Base-by-base conservation (phyloP, 1,140 invertebrate species). In the Brachionus angularis region DNA sequence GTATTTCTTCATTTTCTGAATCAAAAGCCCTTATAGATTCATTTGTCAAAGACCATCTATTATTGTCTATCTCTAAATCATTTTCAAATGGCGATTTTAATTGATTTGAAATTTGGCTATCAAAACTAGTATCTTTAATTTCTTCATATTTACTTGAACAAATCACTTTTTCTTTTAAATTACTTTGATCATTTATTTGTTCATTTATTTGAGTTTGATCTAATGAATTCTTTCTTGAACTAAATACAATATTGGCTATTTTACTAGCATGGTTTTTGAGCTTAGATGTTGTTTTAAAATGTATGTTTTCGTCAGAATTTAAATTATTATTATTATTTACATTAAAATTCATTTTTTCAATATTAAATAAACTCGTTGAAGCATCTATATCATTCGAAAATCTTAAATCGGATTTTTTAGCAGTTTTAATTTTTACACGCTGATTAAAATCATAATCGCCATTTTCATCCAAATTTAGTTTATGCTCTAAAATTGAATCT, bases 101-200 rank as follows among this genome's bases (percentile, higher is more conserved):
- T 14, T 33, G 23, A 31, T 23, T 58, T 58, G 53, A 58, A 25
- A 58, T 58, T 58, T 58, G 53, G 25, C 53, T 58, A 25, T 58
- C 53, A 58, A 58, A 58, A 58, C 53, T 58, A 8, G 53, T 39
- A 14, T 58, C 53, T 42, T 58, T 58, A 25, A 58, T 58, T 58
- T 58, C 53, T 39, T 58, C 53, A 29, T 58, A 58, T 58, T 39
- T 58, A 39, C 53, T 58, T 23, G 16, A 36, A 3, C 18, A 39
- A 14, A 58, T 36, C 14, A 58, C 33, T 42, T 58, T 58, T 58
- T 42, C 53, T 39, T 58, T 58, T 39, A 34, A 18, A 23, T 58
- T 36, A 23, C 23, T 14, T 3, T 14, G 10, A 14, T 42, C 16
- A n/a, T 58, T 58, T 23, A 39, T 58, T 5, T 58, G 31, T 16